These are phyloP conservation scores for Scaptodrosophila latifasciaeformis DNA, from an alignment of 2,888 invertebrate species.

Conservation along the genomic window DNA sequence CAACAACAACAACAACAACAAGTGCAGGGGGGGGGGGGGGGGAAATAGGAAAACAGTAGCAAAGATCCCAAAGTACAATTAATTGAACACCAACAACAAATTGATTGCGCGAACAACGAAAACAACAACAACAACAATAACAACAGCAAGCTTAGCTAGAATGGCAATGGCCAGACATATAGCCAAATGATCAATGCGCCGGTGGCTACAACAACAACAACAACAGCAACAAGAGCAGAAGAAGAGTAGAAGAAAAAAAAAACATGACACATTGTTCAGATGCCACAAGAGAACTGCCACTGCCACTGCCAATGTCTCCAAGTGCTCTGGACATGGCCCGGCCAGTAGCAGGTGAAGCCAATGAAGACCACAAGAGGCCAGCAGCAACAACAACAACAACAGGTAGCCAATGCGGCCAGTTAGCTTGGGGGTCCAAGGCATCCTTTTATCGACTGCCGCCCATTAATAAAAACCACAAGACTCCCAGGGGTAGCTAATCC, in stretches of 20 bases:
- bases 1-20: background rate
- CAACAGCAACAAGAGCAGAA: conserved; percentile 28
- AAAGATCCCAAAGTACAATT: conserved; percentile 45
- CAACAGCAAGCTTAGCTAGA: conserved; percentile 10
- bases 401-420: background rate
- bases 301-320: conserved; percentile 6
- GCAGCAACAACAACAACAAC: conserved; percentile 33
- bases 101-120: conserved; percentile 62
- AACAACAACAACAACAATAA: conserved; percentile 28
- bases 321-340: conserved; percentile 12
- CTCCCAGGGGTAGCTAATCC: too few relatives aligned
- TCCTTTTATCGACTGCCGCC: conserved; percentile 33
- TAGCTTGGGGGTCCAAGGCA: background rate
- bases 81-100: conserved; percentile 67
- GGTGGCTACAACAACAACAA: conserved; percentile 6
- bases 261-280: conserved; percentile 68
- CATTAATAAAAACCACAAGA: conserved; percentile 50
- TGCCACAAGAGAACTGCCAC: conserved; percentile 40
- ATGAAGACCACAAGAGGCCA: conserved; percentile 54
- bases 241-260: too few relatives aligned
- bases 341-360: conserved; percentile 24
- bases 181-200: conserved; percentile 8
- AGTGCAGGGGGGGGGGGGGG: background rate
- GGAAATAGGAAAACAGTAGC: conserved; percentile 2
- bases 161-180: background rate